Percentiles rank a stretch among this genome's conserved stretches.
Conservation (phyloP, 2,797 vertebrate genomes). For the Falco biarmicus region DNA sequence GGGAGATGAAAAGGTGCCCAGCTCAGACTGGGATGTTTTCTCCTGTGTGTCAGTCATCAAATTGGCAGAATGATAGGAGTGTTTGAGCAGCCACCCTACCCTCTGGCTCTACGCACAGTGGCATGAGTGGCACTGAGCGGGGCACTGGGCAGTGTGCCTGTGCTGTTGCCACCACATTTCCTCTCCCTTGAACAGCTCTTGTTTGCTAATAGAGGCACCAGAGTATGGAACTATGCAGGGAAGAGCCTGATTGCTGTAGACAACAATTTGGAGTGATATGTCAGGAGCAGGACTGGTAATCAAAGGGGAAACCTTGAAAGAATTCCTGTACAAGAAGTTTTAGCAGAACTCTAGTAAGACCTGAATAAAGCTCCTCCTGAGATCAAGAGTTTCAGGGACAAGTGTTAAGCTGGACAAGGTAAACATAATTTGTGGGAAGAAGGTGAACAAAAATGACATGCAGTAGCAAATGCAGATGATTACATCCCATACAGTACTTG, state of each 20-base stretch:
- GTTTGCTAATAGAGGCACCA: not conserved
- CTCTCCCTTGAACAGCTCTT: not conserved
- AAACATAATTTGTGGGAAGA: not conserved
- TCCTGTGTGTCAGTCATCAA: not conserved
- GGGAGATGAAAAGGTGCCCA: fast-evolving
- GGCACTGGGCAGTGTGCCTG: not conserved
- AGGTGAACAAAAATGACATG: not conserved
- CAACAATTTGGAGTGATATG: not conserved
- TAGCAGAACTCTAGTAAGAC: not conserved
- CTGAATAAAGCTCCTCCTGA: not conserved
- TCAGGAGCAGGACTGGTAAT: not conserved
- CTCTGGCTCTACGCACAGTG: not conserved
- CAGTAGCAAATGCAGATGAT: not conserved
- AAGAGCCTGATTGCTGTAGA: not conserved
- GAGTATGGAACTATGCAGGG: not conserved
- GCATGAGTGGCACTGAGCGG: not conserved
- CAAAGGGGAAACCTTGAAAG: not conserved
- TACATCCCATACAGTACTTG: not conserved
- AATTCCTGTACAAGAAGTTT: not conserved
- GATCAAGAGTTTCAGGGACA: not conserved
- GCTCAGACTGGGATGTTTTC: not conserved
- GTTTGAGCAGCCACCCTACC: not conserved
- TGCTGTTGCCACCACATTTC: not conserved
- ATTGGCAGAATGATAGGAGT: fast-evolving
- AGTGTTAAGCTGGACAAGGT: not conserved